phyloP scores from a whole-genome alignment of 2,888 invertebrate species.

The Melanchra persicariae region DNA sequence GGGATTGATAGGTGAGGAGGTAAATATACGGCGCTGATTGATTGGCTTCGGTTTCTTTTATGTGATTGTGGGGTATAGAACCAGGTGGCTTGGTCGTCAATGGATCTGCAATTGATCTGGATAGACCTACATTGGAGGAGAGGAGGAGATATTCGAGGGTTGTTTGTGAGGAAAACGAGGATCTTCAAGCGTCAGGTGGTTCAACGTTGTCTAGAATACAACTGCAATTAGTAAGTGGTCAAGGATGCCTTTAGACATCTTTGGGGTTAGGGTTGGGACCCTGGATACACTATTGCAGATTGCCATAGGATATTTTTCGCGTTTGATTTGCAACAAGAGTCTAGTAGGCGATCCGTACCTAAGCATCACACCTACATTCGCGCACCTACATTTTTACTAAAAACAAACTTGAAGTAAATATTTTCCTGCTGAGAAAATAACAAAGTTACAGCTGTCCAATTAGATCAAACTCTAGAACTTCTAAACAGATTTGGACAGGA shows the following conservation, averaged over 20 bases:
- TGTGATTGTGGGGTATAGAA: not conserved
- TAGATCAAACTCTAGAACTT: conserved; percentile 6
- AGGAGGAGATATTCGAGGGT: too few relatives aligned
- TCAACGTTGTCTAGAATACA: too few relatives aligned
- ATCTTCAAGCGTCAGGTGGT: too few relatives aligned
- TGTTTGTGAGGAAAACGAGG: not conserved
- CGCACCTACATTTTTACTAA: too few relatives aligned
- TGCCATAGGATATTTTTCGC: too few relatives aligned
- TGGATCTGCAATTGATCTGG: not conserved
- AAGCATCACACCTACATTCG: too few relatives aligned
- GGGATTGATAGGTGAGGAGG: conserved; percentile 16
- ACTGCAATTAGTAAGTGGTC: too few relatives aligned
- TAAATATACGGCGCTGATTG: conserved; percentile 25
- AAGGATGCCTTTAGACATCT: too few relatives aligned
- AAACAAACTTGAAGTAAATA: not conserved
- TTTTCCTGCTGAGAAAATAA: not conserved
- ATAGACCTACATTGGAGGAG: not conserved
- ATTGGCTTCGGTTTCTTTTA: not conserved
- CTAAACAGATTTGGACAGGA: not conserved
- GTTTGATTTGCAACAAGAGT: too few relatives aligned
- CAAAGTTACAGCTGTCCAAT: not conserved
- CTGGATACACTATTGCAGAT: too few relatives aligned
- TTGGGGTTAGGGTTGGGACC: too few relatives aligned
- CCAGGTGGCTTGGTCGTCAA: not conserved
- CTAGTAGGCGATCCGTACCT: too few relatives aligned